These are phyloP conservation scores for Poecilobothrus nobilitatus DNA, from an alignment of 2,888 invertebrate species.

Conservation along the genomic window DNA sequence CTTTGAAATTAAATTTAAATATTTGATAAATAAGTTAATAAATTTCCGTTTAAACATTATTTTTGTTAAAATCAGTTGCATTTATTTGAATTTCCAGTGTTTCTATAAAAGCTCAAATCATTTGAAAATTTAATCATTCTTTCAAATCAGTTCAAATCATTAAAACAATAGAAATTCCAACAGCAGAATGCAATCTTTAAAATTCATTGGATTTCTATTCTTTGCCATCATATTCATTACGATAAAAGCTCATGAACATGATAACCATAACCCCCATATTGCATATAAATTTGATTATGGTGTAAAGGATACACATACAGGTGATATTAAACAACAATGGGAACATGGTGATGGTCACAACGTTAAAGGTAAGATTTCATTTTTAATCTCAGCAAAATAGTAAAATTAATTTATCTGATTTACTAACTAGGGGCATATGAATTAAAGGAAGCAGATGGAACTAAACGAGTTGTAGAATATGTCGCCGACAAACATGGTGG, in stretches of 20 bases:
- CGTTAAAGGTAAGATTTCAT: conserved; percentile 31
- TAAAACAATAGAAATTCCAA: too few relatives aligned
- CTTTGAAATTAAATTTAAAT: too few relatives aligned
- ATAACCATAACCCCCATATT: conserved; percentile 39
- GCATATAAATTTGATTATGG: conserved; percentile 37
- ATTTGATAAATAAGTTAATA: too few relatives aligned
- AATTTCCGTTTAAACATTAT: too few relatives aligned
- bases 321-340: conserved; percentile 38
- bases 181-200: neutral
- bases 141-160: too few relatives aligned
- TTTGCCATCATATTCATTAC: neutral
- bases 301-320: conserved; percentile 37
- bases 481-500: conserved; percentile 46
- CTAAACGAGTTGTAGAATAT: conserved; percentile 46
- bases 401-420: too few relatives aligned
- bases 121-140: too few relatives aligned
- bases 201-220: neutral
- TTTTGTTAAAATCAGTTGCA: too few relatives aligned
- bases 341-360: conserved; percentile 43
- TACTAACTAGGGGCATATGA: conserved; percentile 35
- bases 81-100: too few relatives aligned
- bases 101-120: too few relatives aligned
- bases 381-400: too few relatives aligned
- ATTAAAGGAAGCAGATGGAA: conserved; percentile 46
- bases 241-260: neutral